Percentiles rank a stretch among this genome's conserved stretches.
Evolutionary conservation across 1,140 invertebrate genomes (phyloP).

Genomic region (Drosophila sturtevanti): DNA sequence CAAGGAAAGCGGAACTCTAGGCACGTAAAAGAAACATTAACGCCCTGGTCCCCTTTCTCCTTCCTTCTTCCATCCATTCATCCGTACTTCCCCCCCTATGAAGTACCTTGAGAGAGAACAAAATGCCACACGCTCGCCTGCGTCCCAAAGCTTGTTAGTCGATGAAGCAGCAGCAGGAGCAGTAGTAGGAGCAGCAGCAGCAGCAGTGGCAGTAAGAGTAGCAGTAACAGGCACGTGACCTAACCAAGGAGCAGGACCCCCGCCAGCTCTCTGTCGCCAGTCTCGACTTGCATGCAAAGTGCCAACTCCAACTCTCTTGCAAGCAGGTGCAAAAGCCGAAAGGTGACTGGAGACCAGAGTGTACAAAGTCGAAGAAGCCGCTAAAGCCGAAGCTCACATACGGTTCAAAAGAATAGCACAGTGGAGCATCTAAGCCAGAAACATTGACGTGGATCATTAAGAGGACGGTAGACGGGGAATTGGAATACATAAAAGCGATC

Average conservation of each 20-base stretch:
- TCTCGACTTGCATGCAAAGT: conserved; percentile 54
- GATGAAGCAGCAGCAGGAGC: conserved; percentile 43
- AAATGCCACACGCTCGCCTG: conserved; percentile 50
- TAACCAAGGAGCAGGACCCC: background rate
- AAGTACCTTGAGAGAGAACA: background rate
- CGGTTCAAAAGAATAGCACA: conserved; percentile 1
- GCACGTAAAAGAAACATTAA: conserved; percentile 79
- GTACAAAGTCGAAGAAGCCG: conserved; percentile 23
- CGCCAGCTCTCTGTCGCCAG: conserved; percentile 31
- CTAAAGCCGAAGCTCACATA: conserved; percentile 7
- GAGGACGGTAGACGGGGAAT: too few relatives aligned
- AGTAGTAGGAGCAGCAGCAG: background rate
- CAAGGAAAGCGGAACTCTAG: conserved; percentile 8
- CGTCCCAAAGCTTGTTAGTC: conserved; percentile 66
- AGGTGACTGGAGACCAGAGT: conserved; percentile 17
- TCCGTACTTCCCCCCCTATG: background rate
- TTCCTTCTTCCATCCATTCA: background rate
- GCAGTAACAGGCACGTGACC: conserved; percentile 18
- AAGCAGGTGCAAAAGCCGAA: conserved; percentile 29
- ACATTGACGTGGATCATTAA: conserved; percentile 12
- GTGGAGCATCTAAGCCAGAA: background rate
- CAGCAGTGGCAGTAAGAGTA: conserved; percentile 56
- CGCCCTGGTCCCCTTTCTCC: conserved; percentile 27
- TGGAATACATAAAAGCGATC: too few relatives aligned
- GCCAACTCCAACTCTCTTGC: conserved; percentile 8